Evolutionary conservation across 2,797 vertebrate species (phyloP), one percentile per base, ranked within the genome.

Genomic region (Pseudopleuronectes americanus): DNA sequence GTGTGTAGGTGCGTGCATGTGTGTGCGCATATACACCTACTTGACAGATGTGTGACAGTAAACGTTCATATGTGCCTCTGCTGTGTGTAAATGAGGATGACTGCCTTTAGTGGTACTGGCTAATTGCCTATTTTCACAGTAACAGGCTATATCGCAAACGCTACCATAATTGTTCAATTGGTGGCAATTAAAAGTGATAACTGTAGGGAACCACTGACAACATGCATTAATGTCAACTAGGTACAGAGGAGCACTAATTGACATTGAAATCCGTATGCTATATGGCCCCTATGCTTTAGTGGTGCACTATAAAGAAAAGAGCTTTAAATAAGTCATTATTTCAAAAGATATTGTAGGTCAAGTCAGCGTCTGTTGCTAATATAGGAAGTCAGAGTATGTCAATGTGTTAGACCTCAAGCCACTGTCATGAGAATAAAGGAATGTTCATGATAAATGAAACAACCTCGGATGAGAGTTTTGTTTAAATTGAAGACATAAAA

Each of bases 131-230:
- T 77, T 79, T 52, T 80, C 56, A 68, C 45, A 60, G 26, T 26
- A 57, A 22, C 14, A 21, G 17, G 45, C 57, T 52, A 64, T 64
- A 70, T 74, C 14, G 8, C 31, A 22, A n/a, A 33, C 26, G 8
- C n/a, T 28, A 48, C 19, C 31, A 36, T 74, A 61, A 64, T 66
- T 76, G 58, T 64, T 53, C 45, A 84, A 49, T 68, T 57, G 53
- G 19, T 41, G 54, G 33, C 71, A 80, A 74, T 85, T 82, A 69
- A 79, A 77, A 26, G 58, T 57, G 19, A 77, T 65, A 60, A 70
- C 62, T 68, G 49, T 22, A n/a, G 68, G 57, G 43, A 67, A 71
- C 66, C 1, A 3, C 57, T 66, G 56, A 66, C 61, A 52, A n/a
- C 45, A 56, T 23, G 10, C 16, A 52, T 24, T 64, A 24, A 62